Evolutionary conservation across 2,888 invertebrate species (phyloP).

Genomic region (Copidosoma aretas): DNA sequence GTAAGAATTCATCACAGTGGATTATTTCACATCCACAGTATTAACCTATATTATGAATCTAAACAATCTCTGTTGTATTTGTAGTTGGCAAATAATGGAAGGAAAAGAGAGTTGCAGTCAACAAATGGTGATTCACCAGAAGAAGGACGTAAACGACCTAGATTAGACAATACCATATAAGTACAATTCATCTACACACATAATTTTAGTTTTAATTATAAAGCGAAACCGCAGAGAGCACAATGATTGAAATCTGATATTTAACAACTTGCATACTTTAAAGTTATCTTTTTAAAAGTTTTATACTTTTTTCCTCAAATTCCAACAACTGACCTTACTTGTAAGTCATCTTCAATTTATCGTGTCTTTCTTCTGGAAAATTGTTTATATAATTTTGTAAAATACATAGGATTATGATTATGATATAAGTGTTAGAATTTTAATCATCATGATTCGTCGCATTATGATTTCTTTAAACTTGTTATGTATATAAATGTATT

Average conservation of each 20-base stretch:
- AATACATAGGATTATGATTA: constrained; percentile 25
- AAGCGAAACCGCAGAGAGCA: constrained; percentile 22
- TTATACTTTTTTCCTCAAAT: constrained; percentile 23
- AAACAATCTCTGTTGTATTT: constrained; percentile 53
- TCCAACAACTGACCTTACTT: constrained; percentile 2
- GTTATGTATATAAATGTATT: constrained; percentile 34
- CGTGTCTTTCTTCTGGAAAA: constrained; percentile 19
- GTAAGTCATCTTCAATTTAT: constrained; percentile 16
- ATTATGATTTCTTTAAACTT: constrained; percentile 18
- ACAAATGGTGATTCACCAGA: constrained; percentile 65
- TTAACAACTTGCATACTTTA: constrained; percentile 19
- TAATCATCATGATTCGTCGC: constrained; percentile 17
- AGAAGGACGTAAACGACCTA: constrained; percentile 69
- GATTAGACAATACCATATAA: constrained; percentile 63
- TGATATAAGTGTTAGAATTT: neutral
- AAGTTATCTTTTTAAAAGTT: constrained; percentile 34
- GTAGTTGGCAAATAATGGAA: constrained; percentile 59
- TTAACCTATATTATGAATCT: neutral
- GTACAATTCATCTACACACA: constrained; percentile 36
- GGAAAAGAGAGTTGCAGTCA: constrained; percentile 66
- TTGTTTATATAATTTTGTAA: constrained; percentile 35
- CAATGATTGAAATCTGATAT: constrained; percentile 34
- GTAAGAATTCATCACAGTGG: constrained; percentile 57
- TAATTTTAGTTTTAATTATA: constrained; percentile 27
- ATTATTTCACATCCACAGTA: neutral